phyloP scores from a whole-genome alignment of 2,113 vertebrate genomes.

The Ursus arctos region DNA sequence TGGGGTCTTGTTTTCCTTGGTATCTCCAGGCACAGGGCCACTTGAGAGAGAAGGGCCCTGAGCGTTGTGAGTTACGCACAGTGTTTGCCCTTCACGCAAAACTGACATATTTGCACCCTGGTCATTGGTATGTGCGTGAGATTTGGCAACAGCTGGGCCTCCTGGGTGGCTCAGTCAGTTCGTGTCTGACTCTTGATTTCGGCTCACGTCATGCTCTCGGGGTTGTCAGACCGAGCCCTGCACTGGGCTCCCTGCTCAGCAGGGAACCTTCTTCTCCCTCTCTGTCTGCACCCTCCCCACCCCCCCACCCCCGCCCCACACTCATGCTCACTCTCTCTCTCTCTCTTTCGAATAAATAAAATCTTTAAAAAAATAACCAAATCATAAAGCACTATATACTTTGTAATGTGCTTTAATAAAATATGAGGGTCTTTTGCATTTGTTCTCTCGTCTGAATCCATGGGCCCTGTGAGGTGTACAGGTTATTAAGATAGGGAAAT shows the following conservation, averaged over 20 bases:
- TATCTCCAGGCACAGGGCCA: not conserved
- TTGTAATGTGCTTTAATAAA: not conserved
- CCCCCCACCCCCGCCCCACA: not conserved
- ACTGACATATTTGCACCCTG: not conserved
- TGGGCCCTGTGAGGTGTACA: not conserved
- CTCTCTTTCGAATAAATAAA: not conserved
- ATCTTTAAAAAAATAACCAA: not conserved
- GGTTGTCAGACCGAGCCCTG: not conserved
- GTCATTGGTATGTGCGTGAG: not conserved
- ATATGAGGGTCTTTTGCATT: not conserved
- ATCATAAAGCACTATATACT: not conserved
- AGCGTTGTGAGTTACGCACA: not conserved
- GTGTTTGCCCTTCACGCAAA: not conserved
- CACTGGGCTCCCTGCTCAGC: not conserved
- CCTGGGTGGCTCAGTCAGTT: not conserved
- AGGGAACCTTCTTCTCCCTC: not conserved
- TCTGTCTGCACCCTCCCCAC: not conserved
- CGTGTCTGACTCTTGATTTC: not conserved
- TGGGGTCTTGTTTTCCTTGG: not conserved
- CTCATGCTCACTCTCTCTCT: not conserved
- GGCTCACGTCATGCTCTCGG: not conserved
- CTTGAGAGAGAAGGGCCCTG: not conserved
- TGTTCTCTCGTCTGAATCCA: not conserved
- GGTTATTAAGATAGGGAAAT: not conserved
- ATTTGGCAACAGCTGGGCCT: not conserved